phyloP scores from a whole-genome alignment of 2,113 vertebrate genomes.

The Setophaga petechia region DNA sequence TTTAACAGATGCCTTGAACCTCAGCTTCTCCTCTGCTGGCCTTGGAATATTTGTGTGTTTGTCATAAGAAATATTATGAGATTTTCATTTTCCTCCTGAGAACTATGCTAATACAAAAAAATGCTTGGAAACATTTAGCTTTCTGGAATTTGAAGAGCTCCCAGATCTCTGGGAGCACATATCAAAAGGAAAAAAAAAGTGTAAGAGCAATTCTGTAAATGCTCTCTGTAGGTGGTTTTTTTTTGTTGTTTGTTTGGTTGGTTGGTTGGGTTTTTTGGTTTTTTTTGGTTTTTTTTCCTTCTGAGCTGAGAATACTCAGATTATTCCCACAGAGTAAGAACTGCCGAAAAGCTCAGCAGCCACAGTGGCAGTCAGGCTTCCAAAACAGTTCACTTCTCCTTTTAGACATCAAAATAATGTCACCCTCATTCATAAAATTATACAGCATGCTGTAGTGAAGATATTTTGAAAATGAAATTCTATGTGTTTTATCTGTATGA shows the following conservation, averaged over 20 bases:
- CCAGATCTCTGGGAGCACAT: not conserved
- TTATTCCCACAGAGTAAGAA: not conserved
- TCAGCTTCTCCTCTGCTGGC: not conserved
- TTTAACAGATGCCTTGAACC: not conserved
- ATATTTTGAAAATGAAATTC: not conserved
- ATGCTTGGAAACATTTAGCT: not conserved
- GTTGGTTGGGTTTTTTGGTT: too few relatives aligned
- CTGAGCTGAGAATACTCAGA: not conserved
- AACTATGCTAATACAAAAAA: not conserved
- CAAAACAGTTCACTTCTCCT: not conserved
- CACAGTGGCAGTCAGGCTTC: not conserved
- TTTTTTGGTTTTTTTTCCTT: not conserved
- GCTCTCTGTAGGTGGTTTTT: not conserved
- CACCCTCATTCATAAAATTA: not conserved
- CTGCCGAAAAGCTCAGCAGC: not conserved
- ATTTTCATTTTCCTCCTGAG: not conserved
- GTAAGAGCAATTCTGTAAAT: not conserved
- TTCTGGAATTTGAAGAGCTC: not conserved
- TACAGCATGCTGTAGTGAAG: not conserved
- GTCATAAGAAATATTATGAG: not conserved
- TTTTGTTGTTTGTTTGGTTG: not conserved
- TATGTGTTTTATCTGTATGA: not conserved
- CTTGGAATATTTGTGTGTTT: conserved; percentile 8
- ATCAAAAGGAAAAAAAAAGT: accelerated
- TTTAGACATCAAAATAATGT: not conserved